Conservation (phyloP, 2,797 vertebrate species). For the Falco naumanni region DNA sequence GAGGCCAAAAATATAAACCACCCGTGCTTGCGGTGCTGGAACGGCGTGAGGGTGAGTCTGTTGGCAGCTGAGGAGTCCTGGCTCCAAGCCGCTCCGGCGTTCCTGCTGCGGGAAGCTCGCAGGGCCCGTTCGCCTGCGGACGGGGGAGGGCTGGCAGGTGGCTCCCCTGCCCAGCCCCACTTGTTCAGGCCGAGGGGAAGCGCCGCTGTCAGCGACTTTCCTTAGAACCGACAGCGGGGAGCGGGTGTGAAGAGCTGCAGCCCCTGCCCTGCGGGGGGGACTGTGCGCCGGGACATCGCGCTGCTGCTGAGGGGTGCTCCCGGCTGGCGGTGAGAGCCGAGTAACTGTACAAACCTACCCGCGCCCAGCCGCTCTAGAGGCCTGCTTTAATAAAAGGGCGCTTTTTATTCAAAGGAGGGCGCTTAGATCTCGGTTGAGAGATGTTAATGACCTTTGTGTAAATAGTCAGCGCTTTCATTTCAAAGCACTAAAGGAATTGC, state of each 20-base stretch:
- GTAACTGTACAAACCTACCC: neutral
- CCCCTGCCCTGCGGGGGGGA: no score
- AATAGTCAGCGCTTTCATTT: neutral
- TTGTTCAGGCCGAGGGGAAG: rapidly evolving
- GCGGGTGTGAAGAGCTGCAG: neutral
- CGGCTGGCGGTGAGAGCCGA: neutral
- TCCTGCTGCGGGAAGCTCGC: neutral
- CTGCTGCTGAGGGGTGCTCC: neutral
- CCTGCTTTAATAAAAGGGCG: neutral
- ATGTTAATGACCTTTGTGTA: neutral
- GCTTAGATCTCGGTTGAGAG: neutral
- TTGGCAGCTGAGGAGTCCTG: neutral
- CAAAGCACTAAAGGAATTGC: neutral
- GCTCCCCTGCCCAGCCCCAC: neutral
- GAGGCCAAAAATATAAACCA: no score
- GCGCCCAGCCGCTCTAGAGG: no score
- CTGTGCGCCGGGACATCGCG: neutral
- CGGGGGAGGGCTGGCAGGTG: neutral
- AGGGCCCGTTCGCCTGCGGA: neutral
- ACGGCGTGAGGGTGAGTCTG: neutral
- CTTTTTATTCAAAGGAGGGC: neutral
- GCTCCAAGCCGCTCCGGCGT: rapidly evolving
- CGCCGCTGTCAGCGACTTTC: neutral
- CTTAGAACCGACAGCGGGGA: neutral
- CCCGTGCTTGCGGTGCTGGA: neutral